Evolutionary conservation across 1,140 invertebrate genomes (phyloP).

Genomic region (Tyrophagus putrescentiae): DNA sequence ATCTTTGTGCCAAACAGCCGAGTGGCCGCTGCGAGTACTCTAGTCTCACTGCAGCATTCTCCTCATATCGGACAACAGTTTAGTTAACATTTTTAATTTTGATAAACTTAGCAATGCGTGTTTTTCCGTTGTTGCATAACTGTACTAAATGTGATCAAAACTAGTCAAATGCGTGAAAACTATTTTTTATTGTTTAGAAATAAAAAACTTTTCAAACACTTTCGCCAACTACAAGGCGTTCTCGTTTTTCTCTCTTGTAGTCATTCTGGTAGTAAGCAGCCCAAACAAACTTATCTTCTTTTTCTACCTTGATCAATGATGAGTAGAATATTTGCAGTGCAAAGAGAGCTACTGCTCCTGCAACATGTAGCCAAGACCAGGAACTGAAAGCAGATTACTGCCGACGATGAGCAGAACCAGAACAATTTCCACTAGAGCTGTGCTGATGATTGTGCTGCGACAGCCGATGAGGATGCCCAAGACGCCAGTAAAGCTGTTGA

Average conservation of each 20-base stretch:
- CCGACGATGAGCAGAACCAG: background rate
- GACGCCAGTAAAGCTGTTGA: background rate
- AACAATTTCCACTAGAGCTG: background rate
- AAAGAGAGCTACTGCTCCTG: background rate
- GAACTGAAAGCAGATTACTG: background rate
- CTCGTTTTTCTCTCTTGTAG: too few relatives aligned
- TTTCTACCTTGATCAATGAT: background rate
- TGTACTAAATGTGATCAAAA: too few relatives aligned
- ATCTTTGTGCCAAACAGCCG: conserved; percentile 50
- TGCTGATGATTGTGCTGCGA: conserved; percentile 5
- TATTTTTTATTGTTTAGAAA: too few relatives aligned
- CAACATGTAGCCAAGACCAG: background rate
- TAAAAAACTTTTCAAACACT: too few relatives aligned
- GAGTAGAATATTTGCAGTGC: background rate
- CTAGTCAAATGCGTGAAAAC: too few relatives aligned
- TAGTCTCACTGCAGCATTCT: conserved; percentile 48
- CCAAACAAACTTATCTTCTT: background rate
- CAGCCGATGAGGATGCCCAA: conserved; percentile 9
- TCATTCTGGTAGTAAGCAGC: background rate
- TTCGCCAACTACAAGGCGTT: too few relatives aligned
- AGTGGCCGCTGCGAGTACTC: conserved; percentile 52
- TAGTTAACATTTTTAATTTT: too few relatives aligned
- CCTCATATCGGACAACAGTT: too few relatives aligned
- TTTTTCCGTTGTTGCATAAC: too few relatives aligned
- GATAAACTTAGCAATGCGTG: too few relatives aligned